Evolutionary conservation across 2,113 vertebrate species (phyloP).

Genomic region (Edolisoma coerulescens): DNA sequence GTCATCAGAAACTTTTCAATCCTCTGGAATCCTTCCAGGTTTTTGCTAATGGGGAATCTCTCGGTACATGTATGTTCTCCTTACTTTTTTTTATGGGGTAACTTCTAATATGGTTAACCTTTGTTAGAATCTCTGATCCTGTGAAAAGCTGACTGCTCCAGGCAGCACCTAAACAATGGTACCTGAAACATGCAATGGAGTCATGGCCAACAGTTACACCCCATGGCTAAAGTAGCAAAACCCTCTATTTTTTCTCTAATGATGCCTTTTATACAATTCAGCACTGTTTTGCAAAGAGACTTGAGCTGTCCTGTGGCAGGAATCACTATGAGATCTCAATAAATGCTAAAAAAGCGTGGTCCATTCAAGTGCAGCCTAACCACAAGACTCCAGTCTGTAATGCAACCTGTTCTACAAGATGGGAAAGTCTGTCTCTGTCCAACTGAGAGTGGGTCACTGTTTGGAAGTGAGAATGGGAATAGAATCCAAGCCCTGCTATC

Average conservation of each 20-base stretch:
- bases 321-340: not conserved
- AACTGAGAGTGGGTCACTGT: not conserved
- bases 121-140: not conserved
- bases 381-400: not conserved
- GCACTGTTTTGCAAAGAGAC: not conserved
- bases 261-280: not conserved
- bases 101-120: not conserved
- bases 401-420: not conserved
- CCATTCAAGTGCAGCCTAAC: not conserved
- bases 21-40: not conserved
- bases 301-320: not conserved
- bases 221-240: not conserved
- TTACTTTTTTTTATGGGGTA: not conserved
- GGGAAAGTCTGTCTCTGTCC: not conserved
- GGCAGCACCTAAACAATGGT: not conserved
- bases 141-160: not conserved
- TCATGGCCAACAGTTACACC: not conserved
- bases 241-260: rapidly evolving
- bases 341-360: not conserved
- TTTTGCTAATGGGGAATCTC: not conserved
- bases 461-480: not conserved
- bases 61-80: not conserved
- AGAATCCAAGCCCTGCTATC: not conserved
- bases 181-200: not conserved
- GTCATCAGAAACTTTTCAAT: not conserved